Percentiles rank a stretch among this genome's conserved stretches.
These are phyloP conservation scores for Mythimna vitellina DNA, from an alignment of 2,888 invertebrate genomes.

Conservation along the genomic window DNA sequence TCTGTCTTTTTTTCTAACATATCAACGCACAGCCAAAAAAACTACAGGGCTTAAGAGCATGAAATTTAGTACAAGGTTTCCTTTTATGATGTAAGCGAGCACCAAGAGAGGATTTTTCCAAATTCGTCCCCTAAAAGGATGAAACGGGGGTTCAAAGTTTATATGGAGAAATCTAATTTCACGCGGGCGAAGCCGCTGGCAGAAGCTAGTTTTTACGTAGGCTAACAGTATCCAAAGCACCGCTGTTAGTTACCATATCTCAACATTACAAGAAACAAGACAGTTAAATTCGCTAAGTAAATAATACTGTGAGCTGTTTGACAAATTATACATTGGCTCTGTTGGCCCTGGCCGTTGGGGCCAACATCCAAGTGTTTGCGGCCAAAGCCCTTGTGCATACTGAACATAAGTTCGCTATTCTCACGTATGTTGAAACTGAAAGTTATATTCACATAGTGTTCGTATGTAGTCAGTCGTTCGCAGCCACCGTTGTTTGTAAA, in stretches of 20 bases:
- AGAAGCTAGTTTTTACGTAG: no score
- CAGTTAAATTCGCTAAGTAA: conserved; percentile 46
- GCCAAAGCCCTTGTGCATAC: conserved; percentile 40
- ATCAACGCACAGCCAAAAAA: no score
- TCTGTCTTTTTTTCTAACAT: no score
- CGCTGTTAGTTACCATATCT: conserved; percentile 30
- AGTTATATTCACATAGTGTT: conserved; percentile 75
- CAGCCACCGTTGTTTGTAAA: conserved; percentile 84
- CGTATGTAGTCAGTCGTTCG: conserved; percentile 80
- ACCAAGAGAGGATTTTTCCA: no score
- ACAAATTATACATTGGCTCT: conserved; percentile 41
- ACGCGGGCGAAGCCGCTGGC: no score
- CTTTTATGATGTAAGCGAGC: no score
- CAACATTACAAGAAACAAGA: conserved; percentile 42
- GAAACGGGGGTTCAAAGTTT: no score
- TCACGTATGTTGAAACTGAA: conserved; percentile 71
- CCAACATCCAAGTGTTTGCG: conserved; percentile 32
- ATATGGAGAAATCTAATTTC: no score
- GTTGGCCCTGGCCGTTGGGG: conserved; percentile 28
- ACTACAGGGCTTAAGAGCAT: no score
- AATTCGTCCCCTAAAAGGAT: no score
- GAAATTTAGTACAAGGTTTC: no score
- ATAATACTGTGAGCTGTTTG: conserved; percentile 44
- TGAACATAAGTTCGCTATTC: conserved; percentile 55
- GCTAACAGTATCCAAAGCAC: conserved; percentile 1